These are phyloP conservation scores for Nomada ruficornis DNA, from an alignment of 2,888 invertebrate species.

Conservation along the genomic window DNA sequence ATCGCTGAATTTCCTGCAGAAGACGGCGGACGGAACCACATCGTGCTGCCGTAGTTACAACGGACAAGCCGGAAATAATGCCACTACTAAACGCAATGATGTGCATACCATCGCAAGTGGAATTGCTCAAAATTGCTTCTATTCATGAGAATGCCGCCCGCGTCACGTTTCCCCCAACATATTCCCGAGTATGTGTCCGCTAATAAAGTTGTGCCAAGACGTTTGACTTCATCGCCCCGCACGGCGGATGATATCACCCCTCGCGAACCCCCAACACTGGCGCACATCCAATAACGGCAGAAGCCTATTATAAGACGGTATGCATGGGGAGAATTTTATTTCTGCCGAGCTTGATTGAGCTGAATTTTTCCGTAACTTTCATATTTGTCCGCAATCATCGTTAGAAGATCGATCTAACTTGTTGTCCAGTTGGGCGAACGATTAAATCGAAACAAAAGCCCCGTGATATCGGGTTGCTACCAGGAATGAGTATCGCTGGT, in stretches of 20 bases:
- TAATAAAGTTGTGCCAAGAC: constrained; percentile 9
- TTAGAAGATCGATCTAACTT: too few relatives aligned
- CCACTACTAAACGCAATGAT: too few relatives aligned
- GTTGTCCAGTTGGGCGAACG: background rate
- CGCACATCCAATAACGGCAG: background rate
- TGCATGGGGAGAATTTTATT: background rate
- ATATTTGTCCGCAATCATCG: background rate
- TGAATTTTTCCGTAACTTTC: background rate
- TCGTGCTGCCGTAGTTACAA: background rate
- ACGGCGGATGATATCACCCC: background rate
- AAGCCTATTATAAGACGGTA: background rate
- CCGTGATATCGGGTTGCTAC: background rate
- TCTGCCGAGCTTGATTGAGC: background rate
- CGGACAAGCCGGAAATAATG: too few relatives aligned
- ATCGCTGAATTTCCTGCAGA: background rate
- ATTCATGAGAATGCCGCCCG: too few relatives aligned
- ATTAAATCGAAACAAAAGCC: background rate
- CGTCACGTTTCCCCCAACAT: too few relatives aligned
- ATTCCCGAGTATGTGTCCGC: background rate
- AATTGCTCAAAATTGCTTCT: too few relatives aligned
- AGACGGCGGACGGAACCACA: background rate
- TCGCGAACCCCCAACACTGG: background rate
- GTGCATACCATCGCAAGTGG: too few relatives aligned
- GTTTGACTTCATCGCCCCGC: background rate
- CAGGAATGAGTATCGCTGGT: background rate